Evolutionary conservation across 2,888 invertebrate genomes (phyloP), one percentile per base, ranked within the genome.

Genomic region (Conomelus anceps): DNA sequence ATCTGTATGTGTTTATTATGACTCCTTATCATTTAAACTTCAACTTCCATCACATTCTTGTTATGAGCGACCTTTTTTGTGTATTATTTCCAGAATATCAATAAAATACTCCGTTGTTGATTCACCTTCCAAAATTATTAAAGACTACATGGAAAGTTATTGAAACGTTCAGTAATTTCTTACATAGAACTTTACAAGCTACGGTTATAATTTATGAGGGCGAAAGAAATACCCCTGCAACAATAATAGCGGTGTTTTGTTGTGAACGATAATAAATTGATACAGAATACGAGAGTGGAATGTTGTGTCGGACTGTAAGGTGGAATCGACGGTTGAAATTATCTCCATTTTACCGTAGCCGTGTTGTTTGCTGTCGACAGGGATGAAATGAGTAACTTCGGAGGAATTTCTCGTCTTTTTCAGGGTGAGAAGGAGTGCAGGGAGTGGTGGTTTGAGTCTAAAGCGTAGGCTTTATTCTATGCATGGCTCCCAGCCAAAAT

Each of bases 401-500:
- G 63, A 63, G 63, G 63, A 63, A 63, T 63, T 63, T 20, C 63
- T 63, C 63, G 63, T 63, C 63, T 63, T 63, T 63, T 63, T n/a
- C 63, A 63, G n/a, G n/a, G 63, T n/a, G n/a, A n/a, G n/a, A n/a
- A n/a, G n/a, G n/a, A n/a, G n/a, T n/a, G n/a, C n/a, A n/a, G n/a
- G n/a, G n/a, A n/a, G n/a, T n/a, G 63, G 63, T 63, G 20, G 63
- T 34, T 34, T 34, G 34, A 34, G 34, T 3, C 34, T 34, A n/a
- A n/a, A 63, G n/a, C 20, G n/a, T 63, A 63, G 20, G 34, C 34
- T 17, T n/a, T 63, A 63, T 63, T 63, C n/a, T 63, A 63, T 63
- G 63, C 85, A 85, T 85, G 85, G 85, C 85, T 85, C n/a, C 24
- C 24, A 85, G 85, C 85, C 85, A 85, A n/a, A 85, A 85, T 85